A percentile compares a stretch with the other conserved stretches of the same genome.
phyloP scores from a whole-genome alignment of 2,797 vertebrate genomes.

The Eulemur rubriventer region DNA sequence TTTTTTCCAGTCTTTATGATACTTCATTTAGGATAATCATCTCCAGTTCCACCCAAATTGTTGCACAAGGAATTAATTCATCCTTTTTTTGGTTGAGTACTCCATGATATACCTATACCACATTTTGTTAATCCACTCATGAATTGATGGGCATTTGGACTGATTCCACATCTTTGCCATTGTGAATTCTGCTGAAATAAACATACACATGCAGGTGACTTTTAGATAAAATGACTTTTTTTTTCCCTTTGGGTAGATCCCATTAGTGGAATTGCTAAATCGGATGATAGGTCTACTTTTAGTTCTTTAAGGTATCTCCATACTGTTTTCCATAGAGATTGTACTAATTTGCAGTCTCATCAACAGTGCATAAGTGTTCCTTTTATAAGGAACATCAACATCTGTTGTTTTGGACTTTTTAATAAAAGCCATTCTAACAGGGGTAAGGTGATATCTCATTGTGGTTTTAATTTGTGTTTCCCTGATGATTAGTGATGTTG shows the following conservation, averaged over 20 bases:
- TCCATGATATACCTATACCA: not conserved
- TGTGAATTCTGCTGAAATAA: not conserved
- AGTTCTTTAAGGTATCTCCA: not conserved
- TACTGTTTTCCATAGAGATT: not conserved
- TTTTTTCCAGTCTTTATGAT: too few species aligned
- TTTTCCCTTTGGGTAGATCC: not conserved
- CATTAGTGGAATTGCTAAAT: not conserved
- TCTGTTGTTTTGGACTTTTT: not conserved
- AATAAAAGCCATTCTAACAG: not conserved
- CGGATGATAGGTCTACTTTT: not conserved
- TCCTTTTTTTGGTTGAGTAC: too few species aligned
- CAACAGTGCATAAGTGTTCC: not conserved
- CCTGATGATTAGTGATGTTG: not conserved
- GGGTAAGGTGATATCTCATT: not conserved
- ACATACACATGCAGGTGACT: not conserved
- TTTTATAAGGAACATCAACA: not conserved
- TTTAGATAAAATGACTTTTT: not conserved
- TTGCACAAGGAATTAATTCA: too few species aligned
- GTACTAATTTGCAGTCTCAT: not conserved
- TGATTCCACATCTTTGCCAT: not conserved
- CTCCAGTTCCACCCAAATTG: too few species aligned
- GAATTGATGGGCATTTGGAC: not conserved
- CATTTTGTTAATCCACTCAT: not conserved
- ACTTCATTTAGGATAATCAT: too few species aligned
- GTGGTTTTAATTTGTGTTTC: not conserved